Evolutionary conservation across 2,113 vertebrate species (phyloP).

Genomic region (Taurulus bubalis): DNA sequence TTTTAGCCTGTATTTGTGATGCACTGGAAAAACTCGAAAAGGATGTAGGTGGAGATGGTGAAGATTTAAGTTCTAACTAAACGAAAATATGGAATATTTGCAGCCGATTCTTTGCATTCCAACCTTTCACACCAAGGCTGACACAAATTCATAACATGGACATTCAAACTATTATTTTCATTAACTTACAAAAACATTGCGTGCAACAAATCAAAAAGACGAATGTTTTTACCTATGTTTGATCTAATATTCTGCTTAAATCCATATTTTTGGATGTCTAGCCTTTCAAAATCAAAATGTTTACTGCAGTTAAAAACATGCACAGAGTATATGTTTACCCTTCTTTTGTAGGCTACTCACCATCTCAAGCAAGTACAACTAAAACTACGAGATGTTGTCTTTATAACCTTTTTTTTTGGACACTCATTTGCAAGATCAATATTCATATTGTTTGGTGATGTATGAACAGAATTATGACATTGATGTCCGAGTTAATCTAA

Average conservation of each 20-base stretch:
- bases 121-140: no score
- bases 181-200: no score
- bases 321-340: no score
- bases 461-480: neutral
- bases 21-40: slow-evolving; percentile 23
- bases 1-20: slow-evolving; percentile 9
- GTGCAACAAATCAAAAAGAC: no score
- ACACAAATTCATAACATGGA: neutral
- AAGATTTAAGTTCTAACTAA: neutral
- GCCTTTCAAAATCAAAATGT: no score
- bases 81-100: no score
- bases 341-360: neutral
- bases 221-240: no score
- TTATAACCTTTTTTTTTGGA: neutral
- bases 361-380: neutral
- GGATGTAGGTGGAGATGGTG: neutral
- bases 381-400: neutral
- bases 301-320: no score
- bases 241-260: no score
- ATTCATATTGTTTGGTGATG: neutral
- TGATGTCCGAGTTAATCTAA: neutral
- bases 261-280: no score
- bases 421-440: neutral
- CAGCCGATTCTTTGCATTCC: no score
- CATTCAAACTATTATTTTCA: no score